Conservation (phyloP, 2,888 invertebrate species). For the Rhorus exstirpatorius region DNA sequence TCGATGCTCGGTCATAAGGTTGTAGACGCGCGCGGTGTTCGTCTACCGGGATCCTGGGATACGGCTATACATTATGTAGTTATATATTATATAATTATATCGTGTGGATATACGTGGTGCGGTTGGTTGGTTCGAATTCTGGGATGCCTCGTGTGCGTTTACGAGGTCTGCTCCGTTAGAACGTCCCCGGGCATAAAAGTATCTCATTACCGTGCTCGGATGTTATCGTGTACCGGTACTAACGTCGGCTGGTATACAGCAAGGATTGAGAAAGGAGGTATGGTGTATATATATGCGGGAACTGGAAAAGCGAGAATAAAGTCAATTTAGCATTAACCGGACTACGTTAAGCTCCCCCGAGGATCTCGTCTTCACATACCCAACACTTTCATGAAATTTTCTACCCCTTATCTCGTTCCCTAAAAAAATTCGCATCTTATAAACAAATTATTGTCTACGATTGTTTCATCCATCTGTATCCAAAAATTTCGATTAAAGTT, state of each 20-base stretch:
- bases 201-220: slow-evolving; percentile 77
- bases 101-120: not conserved
- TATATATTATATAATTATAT: not conserved
- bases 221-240: slow-evolving; percentile 69
- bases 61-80: too few species aligned
- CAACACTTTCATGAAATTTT: too few species aligned
- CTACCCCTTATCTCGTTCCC: not conserved
- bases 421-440: not conserved
- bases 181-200: slow-evolving; percentile 78
- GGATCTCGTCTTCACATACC: slow-evolving; percentile 40
- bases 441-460: too few species aligned
- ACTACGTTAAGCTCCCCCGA: slow-evolving; percentile 58
- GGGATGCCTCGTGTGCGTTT: slow-evolving; percentile 74
- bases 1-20: slow-evolving; percentile 75
- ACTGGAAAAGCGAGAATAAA: slow-evolving; percentile 70
- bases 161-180: slow-evolving; percentile 79
- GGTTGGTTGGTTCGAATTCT: slow-evolving; percentile 13
- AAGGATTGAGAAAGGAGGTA: not conserved
- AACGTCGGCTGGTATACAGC: slow-evolving; percentile 17
- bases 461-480: too few species aligned
- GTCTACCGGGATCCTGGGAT: slow-evolving; percentile 1
- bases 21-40: slow-evolving; percentile 64
- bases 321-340: slow-evolving; percentile 72
- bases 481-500: too few species aligned
- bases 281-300: not conserved